Conservation (phyloP, 2,888 invertebrate species). For the Anthrax anthrax region DNA sequence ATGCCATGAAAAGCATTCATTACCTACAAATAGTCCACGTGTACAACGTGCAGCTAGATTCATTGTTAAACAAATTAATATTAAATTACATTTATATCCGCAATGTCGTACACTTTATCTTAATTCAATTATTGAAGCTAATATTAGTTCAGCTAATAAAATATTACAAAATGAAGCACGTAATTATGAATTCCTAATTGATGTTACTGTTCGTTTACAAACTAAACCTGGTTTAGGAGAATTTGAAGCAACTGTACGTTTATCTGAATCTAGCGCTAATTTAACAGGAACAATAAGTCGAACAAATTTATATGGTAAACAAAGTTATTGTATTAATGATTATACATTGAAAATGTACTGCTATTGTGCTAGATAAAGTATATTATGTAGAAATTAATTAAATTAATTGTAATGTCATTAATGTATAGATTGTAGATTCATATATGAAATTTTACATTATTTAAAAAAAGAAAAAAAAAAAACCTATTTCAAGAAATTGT, state of each 20-base stretch:
- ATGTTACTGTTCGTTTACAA: conserved; percentile 34
- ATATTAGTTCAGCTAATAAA: conserved; percentile 38
- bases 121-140: conserved; percentile 48
- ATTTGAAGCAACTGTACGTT: conserved; percentile 65
- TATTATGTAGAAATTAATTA: too few relatives aligned
- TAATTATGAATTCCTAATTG: conserved; percentile 22
- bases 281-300: conserved; percentile 55
- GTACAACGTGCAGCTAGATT: conserved; percentile 45
- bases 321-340: conserved; percentile 62
- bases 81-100: conserved; percentile 41
- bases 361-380: conserved; percentile 41
- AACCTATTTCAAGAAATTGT: too few relatives aligned
- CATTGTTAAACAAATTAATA: conserved; percentile 51
- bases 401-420: too few relatives aligned
- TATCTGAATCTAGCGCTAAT: conserved; percentile 24
- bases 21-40: conserved; percentile 38
- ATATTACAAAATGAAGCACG: conserved; percentile 26
- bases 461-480: too few relatives aligned
- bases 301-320: conserved; percentile 65
- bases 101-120: conserved; percentile 53
- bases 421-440: too few relatives aligned
- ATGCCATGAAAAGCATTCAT: conserved; percentile 52
- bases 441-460: too few relatives aligned
- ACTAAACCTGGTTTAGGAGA: conserved; percentile 39
- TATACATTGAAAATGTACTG: conserved; percentile 64